Percentiles rank a stretch among this genome's conserved stretches.
These are phyloP conservation scores for Plebejus argus DNA, from an alignment of 2,888 invertebrate genomes.

Conservation along the genomic window DNA sequence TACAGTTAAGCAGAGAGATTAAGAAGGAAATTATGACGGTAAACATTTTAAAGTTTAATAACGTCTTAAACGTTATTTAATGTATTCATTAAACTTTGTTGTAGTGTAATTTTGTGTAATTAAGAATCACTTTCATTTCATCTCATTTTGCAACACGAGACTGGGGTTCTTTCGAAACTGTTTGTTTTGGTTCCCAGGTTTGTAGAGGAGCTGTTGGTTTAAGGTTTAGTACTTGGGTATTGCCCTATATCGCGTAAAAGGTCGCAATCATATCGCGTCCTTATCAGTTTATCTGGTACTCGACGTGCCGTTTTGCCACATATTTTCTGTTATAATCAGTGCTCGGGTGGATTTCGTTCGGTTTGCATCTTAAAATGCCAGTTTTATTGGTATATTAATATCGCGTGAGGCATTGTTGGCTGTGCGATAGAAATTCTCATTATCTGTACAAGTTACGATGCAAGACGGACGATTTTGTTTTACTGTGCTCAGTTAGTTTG, in stretches of 20 bases:
- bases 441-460: constrained; percentile 41
- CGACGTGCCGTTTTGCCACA: constrained; percentile 67
- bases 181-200: not conserved
- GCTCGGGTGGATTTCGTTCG: constrained; percentile 55
- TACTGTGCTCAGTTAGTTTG: constrained; percentile 34
- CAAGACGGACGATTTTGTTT: constrained; percentile 40
- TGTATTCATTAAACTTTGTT: constrained; percentile 16
- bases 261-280: constrained; percentile 60
- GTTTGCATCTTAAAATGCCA: constrained; percentile 48
- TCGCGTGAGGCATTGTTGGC: constrained; percentile 44
- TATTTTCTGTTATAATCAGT: constrained; percentile 48
- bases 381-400: constrained; percentile 40
- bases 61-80: constrained; percentile 11
- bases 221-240: constrained; percentile 14
- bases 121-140: constrained; percentile 26
- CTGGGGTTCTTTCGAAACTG: not conserved
- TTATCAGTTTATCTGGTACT: constrained; percentile 78
- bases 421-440: constrained; percentile 46
- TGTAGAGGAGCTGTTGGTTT: constrained; percentile 22
- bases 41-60: not conserved
- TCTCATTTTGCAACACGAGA: not conserved
- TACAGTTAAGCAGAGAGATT: constrained; percentile 19
- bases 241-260: constrained; percentile 29
- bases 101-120: constrained; percentile 20
- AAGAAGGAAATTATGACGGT: constrained; percentile 27